phyloP scores from a whole-genome alignment of 2,113 vertebrate genomes.

The Bettongia penicillata region DNA sequence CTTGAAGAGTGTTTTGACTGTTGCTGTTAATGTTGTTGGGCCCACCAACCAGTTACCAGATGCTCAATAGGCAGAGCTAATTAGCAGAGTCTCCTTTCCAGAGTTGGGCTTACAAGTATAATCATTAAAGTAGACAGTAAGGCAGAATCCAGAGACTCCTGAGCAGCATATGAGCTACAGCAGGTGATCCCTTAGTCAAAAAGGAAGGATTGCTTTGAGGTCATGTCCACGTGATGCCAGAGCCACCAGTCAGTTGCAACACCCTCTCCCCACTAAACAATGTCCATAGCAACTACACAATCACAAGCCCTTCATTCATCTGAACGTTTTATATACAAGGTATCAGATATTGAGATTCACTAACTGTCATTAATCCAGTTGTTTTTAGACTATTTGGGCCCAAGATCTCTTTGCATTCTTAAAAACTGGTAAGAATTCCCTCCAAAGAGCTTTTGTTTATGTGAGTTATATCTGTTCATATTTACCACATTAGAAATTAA shows the following conservation, averaged over 20 bases:
- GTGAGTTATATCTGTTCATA: not conserved
- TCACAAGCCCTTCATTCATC: not conserved
- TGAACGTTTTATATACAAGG: conserved; percentile 8
- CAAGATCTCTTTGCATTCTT: not conserved
- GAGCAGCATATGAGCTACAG: conserved; percentile 31
- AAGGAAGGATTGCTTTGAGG: not conserved
- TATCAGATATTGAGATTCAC: not conserved
- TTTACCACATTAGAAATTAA: not conserved
- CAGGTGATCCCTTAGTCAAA: not conserved
- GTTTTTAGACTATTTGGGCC: not conserved
- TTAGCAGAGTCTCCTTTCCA: conserved; percentile 71
- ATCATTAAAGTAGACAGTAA: conserved; percentile 66
- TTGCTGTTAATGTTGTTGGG: conserved; percentile 55
- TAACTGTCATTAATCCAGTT: not conserved
- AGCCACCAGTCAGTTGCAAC: conserved; percentile 18
- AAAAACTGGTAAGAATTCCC: not conserved
- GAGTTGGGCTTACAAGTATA: conserved; percentile 63
- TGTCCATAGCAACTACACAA: not conserved
- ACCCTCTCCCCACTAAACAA: not conserved
- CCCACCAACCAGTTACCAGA: conserved; percentile 77
- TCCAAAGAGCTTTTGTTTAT: not conserved
- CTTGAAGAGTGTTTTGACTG: conserved; percentile 57
- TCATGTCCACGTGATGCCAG: not conserved
- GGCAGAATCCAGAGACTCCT: conserved; percentile 21
- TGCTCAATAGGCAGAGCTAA: conserved; percentile 60